These are phyloP conservation scores for Lycaena phlaeas DNA, from an alignment of 2,888 invertebrate genomes.

Conservation along the genomic window DNA sequence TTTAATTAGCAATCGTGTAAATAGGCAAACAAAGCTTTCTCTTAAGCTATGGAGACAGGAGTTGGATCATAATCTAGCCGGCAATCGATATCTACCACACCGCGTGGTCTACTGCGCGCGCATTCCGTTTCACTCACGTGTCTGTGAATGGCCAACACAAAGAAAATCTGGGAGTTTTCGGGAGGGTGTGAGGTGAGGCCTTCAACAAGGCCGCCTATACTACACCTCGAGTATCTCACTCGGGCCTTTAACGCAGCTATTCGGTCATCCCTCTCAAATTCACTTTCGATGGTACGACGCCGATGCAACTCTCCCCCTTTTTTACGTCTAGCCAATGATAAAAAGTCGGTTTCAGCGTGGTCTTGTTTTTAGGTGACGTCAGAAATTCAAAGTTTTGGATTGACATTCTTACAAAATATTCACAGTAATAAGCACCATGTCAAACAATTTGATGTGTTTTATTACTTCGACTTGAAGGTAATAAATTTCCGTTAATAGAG, in stretches of 20 bases:
- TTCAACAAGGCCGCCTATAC: slow-evolving; percentile 55
- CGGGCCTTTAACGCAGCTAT: slow-evolving; percentile 20
- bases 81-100: slow-evolving; percentile 51
- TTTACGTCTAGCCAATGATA: slow-evolving; percentile 32
- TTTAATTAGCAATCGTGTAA: slow-evolving; percentile 25
- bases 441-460: background rate
- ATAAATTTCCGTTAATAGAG: slow-evolving; percentile 17
- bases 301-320: slow-evolving; percentile 47
- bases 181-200: slow-evolving; percentile 48
- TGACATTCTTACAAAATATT: background rate
- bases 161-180: slow-evolving; percentile 40
- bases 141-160: slow-evolving; percentile 59
- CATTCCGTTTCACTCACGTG: slow-evolving; percentile 40
- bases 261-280: slow-evolving; percentile 33
- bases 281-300: slow-evolving; percentile 47
- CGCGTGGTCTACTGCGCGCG: slow-evolving; percentile 59
- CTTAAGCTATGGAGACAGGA: slow-evolving; percentile 32
- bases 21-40: slow-evolving; percentile 21
- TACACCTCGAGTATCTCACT: slow-evolving; percentile 45
- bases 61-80: slow-evolving; percentile 34
- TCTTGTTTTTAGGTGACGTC: slow-evolving; percentile 13
- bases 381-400: slow-evolving; percentile 5
- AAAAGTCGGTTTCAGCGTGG: slow-evolving; percentile 18
- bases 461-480: slow-evolving; percentile 12
- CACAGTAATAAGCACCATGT: background rate